Conservation (phyloP, 1,140 invertebrate genomes). For the Listronotus oregonensis region DNA sequence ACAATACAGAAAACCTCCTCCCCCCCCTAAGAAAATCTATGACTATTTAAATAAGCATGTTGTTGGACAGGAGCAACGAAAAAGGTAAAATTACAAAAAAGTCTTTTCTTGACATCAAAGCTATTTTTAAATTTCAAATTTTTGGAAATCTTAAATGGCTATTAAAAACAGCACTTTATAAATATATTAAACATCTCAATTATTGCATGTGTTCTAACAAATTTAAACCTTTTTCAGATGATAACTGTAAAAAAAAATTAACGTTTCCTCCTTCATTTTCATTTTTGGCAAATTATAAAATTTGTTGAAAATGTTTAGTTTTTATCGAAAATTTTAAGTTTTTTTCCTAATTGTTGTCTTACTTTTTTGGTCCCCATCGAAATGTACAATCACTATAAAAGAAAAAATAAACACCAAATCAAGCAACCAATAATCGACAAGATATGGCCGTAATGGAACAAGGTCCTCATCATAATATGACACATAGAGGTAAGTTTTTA, state of each 20-base stretch:
- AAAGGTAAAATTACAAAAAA: constrained; percentile 62
- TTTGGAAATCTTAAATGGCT: no score
- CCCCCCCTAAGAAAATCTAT: constrained; percentile 95
- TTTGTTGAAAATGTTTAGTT: no score
- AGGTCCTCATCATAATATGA: constrained; percentile 70
- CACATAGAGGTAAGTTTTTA: constrained; percentile 69
- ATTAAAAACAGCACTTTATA: no score
- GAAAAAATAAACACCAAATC: constrained; percentile 85
- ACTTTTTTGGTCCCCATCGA: constrained; percentile 83
- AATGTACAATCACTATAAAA: constrained; percentile 99
- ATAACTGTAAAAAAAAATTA: no score
- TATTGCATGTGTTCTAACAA: no score
- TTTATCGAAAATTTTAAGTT: neutral
- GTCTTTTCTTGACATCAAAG: neutral
- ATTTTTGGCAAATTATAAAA: no score
- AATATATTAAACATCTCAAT: no score
- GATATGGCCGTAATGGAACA: constrained; percentile 64
- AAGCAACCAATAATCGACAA: constrained; percentile 55
- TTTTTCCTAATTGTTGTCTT: neutral
- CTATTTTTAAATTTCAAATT: no score
- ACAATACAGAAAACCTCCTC: constrained; percentile 80
- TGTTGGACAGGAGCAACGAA: constrained; percentile 97
- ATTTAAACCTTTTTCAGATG: no score
- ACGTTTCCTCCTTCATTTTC: no score
- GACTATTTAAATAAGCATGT: constrained; percentile 95